Evolutionary conservation across 2,888 invertebrate genomes (phyloP).

Genomic region (Cactoblastis cactorum): DNA sequence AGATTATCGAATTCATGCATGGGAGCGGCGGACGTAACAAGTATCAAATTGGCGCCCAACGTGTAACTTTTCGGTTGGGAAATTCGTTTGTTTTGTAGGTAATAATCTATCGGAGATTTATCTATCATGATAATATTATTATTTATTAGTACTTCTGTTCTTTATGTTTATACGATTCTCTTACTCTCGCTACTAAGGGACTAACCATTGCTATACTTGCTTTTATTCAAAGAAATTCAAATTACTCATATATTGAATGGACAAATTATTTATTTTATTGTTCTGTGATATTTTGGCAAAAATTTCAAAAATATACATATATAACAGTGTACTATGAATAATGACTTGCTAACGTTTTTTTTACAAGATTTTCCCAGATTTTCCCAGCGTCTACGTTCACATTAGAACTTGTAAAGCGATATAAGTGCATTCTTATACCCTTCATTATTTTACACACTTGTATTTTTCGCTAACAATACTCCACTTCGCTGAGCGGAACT

Average conservation of each 20-base stretch:
- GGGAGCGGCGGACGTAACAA: not conserved
- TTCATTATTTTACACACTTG: not conserved
- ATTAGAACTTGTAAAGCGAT: not conserved
- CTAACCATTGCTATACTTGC: too few relatives aligned
- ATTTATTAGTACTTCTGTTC: too few relatives aligned
- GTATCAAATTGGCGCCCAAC: not conserved
- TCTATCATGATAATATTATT: too few relatives aligned
- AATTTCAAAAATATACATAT: not conserved
- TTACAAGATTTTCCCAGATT: too few relatives aligned
- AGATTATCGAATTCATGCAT: slow-evolving; percentile 1
- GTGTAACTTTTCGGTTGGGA: not conserved
- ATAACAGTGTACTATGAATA: not conserved
- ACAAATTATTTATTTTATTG: too few relatives aligned
- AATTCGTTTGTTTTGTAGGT: too few relatives aligned
- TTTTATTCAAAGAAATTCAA: too few relatives aligned
- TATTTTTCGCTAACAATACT: not conserved
- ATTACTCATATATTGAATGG: too few relatives aligned
- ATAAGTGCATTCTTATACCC: not conserved
- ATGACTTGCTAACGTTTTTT: not conserved
- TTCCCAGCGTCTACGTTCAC: not conserved
- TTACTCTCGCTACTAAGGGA: too few relatives aligned
- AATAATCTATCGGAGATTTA: too few relatives aligned
- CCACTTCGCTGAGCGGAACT: not conserved
- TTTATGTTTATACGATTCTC: too few relatives aligned
- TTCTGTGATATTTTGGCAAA: not conserved